A percentile compares a stretch with the other conserved stretches of the same genome.
These are phyloP conservation scores for Eupithecia subumbrata DNA, from an alignment of 2,888 invertebrate species.

Conservation along the genomic window DNA sequence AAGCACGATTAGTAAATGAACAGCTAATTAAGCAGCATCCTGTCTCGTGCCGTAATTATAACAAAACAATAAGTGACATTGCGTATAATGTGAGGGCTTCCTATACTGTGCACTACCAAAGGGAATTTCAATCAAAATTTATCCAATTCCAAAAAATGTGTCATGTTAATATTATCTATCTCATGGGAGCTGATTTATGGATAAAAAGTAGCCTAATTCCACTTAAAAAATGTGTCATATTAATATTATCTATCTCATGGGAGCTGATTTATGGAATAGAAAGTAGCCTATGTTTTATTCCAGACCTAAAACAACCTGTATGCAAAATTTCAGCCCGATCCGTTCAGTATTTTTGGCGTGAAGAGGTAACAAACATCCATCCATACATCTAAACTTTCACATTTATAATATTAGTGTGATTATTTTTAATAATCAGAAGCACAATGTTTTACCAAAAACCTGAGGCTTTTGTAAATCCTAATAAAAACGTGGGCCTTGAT, in stretches of 20 bases:
- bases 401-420: too few relatives aligned
- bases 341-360: too few relatives aligned
- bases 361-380: too few relatives aligned
- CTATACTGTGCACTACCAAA: neutral
- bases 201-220: too few relatives aligned
- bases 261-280: too few relatives aligned
- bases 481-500: neutral
- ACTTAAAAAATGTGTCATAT: neutral
- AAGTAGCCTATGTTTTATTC: too few relatives aligned
- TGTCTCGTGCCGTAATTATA: conserved; percentile 81
- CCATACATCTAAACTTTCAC: too few relatives aligned
- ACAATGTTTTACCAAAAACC: neutral
- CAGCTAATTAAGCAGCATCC: conserved; percentile 79
- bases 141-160: neutral
- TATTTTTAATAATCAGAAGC: neutral
- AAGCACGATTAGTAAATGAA: conserved; percentile 69
- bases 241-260: neutral
- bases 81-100: conserved; percentile 41
- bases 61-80: conserved; percentile 81
- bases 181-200: too few relatives aligned
- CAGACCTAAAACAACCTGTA: too few relatives aligned
- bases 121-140: neutral
- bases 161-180: neutral
- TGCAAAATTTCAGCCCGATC: too few relatives aligned
- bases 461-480: neutral